These are phyloP conservation scores for Protonibea diacanthus DNA, from an alignment of 2,797 vertebrate species.

Conservation along the genomic window DNA sequence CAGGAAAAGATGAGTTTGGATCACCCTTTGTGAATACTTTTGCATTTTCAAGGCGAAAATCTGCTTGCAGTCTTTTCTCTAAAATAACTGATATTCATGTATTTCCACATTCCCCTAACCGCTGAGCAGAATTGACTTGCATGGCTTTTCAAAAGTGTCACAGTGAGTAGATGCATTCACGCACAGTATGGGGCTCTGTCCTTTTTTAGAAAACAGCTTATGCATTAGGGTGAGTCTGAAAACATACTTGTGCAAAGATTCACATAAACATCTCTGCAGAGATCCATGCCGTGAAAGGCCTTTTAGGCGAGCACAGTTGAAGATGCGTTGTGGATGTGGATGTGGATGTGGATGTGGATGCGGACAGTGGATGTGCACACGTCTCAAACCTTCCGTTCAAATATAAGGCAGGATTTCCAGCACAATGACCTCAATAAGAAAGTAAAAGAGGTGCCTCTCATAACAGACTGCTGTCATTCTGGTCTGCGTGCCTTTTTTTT, in stretches of 20 bases:
- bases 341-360: too few relatives aligned
- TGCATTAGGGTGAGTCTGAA: slow-evolving; percentile 10
- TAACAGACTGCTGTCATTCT: slow-evolving; percentile 6
- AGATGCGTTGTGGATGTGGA: not conserved
- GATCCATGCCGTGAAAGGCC: not conserved
- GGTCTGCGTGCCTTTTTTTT: not conserved
- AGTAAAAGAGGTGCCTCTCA: not conserved
- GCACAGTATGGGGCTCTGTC: slow-evolving; percentile 2
- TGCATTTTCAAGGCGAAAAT: slow-evolving; percentile 25
- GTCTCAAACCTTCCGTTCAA: not conserved
- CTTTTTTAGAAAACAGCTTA: slow-evolving; percentile 29
- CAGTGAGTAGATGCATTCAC: not conserved
- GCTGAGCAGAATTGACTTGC: slow-evolving; percentile 29
- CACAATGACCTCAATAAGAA: not conserved
- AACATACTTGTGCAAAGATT: slow-evolving; percentile 16
- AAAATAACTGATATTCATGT: slow-evolving; percentile 39
- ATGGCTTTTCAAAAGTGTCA: slow-evolving; percentile 41
- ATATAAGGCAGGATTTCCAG: not conserved
- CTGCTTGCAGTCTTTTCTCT: slow-evolving; percentile 1
- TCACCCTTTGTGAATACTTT: slow-evolving; percentile 31
- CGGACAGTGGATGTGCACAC: too few relatives aligned
- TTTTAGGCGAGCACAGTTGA: not conserved
- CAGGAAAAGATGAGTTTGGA: slow-evolving; percentile 26
- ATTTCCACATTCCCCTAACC: slow-evolving; percentile 1
- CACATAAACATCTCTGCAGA: slow-evolving; percentile 1